Base-by-base conservation (phyloP, 2,888 invertebrate species). In the Ommatoiulus sabulosus region DNA sequence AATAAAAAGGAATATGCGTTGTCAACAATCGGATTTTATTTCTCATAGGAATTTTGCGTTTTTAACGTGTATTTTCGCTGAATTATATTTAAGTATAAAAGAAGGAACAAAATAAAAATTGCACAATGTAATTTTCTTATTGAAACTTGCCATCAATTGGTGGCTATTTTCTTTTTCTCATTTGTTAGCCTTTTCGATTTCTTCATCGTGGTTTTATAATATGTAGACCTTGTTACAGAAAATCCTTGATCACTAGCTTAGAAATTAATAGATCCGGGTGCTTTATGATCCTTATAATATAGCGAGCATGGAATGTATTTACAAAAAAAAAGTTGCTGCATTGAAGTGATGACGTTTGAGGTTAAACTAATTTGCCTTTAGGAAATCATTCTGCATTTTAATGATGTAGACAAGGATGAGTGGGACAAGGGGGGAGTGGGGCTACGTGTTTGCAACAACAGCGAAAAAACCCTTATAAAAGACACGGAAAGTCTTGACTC, bases 141-240 rank as follows among this genome's bases (percentile, higher is more conserved):
- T 20, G 63, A 63, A 63, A 20, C 20, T 63, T 15, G n/a, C 63
- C 63, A 63, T 63, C 63, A 63, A 63, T 63, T 63, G 63, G n/a
- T n/a, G 63, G 63, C 63, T 63, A 20, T n/a, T 63, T 63, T 63
- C 63, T 6, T 63, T 20, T 20, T 63, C 63, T 63, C 20, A 63
- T 63, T 63, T 63, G 63, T 63, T 63, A 63, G 63, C 20, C 63
- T 63, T 63, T 63, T 63, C 63, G 63, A 63, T 63, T 63, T 63
- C 63, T 63, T 63, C 63, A 63, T 63, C 63, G 63, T 63, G 63
- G 63, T 63, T 63, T 63, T 63, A 63, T 63, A 63, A 63, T 63
- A 63, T 63, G 63, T 63, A 63, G 63, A 63, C 63, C 63, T 63
- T 63, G 63, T 63, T 63, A 63, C 63, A 63, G 63, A 63, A 63